phyloP scores from a whole-genome alignment of 2,797 vertebrate species.

The Okamejei kenojei region DNA sequence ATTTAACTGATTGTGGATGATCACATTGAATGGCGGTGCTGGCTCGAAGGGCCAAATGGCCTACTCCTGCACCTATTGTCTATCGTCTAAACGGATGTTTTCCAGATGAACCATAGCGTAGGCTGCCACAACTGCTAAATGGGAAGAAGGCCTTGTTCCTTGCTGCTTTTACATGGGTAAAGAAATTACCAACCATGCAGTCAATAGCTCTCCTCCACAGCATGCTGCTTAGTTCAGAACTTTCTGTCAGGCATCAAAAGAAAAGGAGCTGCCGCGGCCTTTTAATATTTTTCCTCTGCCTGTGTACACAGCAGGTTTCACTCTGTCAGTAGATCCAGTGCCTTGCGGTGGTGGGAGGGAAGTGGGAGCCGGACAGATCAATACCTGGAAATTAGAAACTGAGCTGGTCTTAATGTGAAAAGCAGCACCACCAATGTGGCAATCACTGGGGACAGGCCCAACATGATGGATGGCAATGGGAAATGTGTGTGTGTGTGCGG shows the following conservation, averaged over 20 bases:
- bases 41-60: no score
- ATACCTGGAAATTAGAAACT: conserved; percentile 60
- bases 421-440: conserved; percentile 40
- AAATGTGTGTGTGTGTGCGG: background rate
- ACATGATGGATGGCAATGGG: conserved; percentile 9
- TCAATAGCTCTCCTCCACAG: conserved; percentile 31
- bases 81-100: no score
- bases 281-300: background rate
- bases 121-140: background rate
- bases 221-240: conserved; percentile 38
- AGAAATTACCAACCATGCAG: background rate
- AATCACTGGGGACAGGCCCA: background rate
- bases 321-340: rapidly evolving
- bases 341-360: conserved; percentile 42
- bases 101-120: background rate
- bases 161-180: background rate
- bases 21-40: no score
- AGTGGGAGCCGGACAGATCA: conserved; percentile 45
- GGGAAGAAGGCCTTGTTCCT: background rate
- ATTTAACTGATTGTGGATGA: no score
- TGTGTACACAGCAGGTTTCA: background rate
- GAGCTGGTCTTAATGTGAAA: conserved; percentile 48
- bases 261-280: background rate
- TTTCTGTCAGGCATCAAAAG: background rate
- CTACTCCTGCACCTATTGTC: no score